These are phyloP conservation scores for Protaetia brevitarsis DNA, from an alignment of 1,140 invertebrate species.

Conservation along the genomic window DNA sequence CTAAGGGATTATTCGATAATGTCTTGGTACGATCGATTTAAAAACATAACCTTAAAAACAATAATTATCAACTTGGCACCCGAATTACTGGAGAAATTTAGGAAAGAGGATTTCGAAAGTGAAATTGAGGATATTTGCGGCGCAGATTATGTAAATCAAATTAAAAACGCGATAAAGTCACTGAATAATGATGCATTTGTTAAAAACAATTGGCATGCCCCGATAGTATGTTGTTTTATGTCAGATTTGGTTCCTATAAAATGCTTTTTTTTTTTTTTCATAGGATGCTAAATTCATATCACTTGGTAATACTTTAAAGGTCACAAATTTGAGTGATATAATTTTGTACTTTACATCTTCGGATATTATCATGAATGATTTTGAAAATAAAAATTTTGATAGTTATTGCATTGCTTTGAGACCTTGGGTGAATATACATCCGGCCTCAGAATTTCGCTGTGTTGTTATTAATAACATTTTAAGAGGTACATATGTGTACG, in stretches of 20 bases:
- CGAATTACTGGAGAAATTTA: conserved; percentile 36
- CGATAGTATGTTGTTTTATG: conserved; percentile 30
- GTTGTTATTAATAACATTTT: conserved; percentile 45
- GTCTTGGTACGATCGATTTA: conserved; percentile 41
- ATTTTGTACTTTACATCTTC: conserved; percentile 40
- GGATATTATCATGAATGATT: conserved; percentile 41
- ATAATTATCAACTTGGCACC: conserved; percentile 39
- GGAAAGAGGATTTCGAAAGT: conserved; percentile 28
- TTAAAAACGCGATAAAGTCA: conserved; percentile 39
- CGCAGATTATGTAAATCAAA: conserved; percentile 31
- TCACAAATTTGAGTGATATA: conserved; percentile 41
- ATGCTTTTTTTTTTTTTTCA: conserved; percentile 15
- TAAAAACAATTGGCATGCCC: conserved; percentile 47
- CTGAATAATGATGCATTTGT: conserved; percentile 40
- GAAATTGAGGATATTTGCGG: conserved; percentile 31
- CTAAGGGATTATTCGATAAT: conserved; percentile 43
- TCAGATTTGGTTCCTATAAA: background rate
- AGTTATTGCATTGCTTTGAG: conserved; percentile 40
- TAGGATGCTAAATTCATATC: conserved; percentile 44
- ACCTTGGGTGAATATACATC: conserved; percentile 44
- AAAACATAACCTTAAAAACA: conserved; percentile 37
- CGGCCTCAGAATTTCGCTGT: conserved; percentile 44
- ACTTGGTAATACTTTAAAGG: conserved; percentile 41
- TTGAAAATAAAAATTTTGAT: conserved; percentile 36
- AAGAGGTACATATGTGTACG: conserved; percentile 27